These are phyloP conservation scores for Agrotis segetum DNA, from an alignment of 2,888 invertebrate species.

Conservation along the genomic window DNA sequence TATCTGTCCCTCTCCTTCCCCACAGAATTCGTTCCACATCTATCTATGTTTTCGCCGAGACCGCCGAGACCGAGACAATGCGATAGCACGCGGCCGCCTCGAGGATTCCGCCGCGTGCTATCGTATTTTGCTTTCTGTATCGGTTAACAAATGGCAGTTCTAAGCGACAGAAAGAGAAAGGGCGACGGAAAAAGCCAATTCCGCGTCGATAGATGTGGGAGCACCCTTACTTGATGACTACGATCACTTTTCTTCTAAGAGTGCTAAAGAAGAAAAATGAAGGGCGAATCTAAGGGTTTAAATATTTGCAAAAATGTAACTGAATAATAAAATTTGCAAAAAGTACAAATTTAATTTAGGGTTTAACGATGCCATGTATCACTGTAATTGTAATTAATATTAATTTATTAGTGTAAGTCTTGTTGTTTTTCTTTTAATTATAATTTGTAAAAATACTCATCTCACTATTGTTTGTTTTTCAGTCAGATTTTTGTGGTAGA, in stretches of 20 bases:
- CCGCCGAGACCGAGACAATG: too few relatives aligned
- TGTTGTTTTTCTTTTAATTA: conserved; percentile 51
- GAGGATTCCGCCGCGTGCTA: too few relatives aligned
- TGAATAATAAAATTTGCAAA: conserved; percentile 59
- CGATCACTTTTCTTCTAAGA: background rate
- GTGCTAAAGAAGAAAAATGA: background rate
- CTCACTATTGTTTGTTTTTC: conserved; percentile 29
- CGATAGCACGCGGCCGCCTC: too few relatives aligned
- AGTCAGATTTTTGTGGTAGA: conserved; percentile 26
- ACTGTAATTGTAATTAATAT: conserved; percentile 63
- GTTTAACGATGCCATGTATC: conserved; percentile 82
- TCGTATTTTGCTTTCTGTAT: too few relatives aligned
- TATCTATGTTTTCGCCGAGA: too few relatives aligned
- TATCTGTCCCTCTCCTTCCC: too few relatives aligned
- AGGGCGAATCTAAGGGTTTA: background rate
- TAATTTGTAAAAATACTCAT: conserved; percentile 64
- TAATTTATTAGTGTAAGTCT: conserved; percentile 47
- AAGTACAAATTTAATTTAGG: conserved; percentile 82
- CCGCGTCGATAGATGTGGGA: too few relatives aligned
- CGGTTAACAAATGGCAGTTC: too few relatives aligned
- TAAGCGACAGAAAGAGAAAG: too few relatives aligned
- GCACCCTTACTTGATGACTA: background rate
- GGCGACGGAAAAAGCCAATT: too few relatives aligned
- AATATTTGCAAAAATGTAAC: conserved; percentile 37
- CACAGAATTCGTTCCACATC: background rate